phyloP scores from a whole-genome alignment of 30 jellyfish, hydroid and myxozoan genomes.

The Aurelia sp. region DNA sequence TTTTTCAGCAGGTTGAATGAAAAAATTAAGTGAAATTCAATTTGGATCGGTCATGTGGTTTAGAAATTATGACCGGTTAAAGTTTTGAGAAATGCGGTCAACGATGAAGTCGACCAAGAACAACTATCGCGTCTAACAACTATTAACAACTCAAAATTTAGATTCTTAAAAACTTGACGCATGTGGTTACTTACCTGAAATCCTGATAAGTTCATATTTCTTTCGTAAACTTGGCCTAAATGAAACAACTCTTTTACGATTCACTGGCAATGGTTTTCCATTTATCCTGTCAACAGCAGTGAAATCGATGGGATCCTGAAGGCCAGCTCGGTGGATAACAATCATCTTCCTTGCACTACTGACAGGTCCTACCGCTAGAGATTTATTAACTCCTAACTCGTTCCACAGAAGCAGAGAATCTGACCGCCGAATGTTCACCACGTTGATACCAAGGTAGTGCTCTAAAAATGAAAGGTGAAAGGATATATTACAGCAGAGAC shows the following conservation, averaged over 20 bases:
- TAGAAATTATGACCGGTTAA: too few species aligned
- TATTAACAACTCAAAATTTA: too few species aligned
- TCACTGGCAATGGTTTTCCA: neutral
- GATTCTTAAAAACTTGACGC: too few species aligned
- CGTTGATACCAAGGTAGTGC: constrained; percentile 32
- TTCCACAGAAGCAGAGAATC: constrained; percentile 30
- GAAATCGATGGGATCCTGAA: neutral
- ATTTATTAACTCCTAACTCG: neutral
- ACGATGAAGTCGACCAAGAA: too few species aligned
- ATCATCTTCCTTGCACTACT: constrained; percentile 7
- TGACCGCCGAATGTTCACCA: constrained; percentile 3
- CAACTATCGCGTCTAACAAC: too few species aligned
- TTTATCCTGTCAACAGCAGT: neutral
- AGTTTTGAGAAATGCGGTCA: too few species aligned
- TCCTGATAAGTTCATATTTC: neutral
- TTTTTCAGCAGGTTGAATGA: too few species aligned
- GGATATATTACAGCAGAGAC: too few species aligned
- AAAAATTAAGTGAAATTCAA: too few species aligned
- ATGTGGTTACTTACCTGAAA: constrained; percentile 11
- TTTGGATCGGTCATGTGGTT: too few species aligned
- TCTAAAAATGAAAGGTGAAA: constrained; percentile 11
- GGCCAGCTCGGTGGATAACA: neutral
- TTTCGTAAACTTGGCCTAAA: constrained; percentile 24
- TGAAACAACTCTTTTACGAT: constrained; percentile 6
- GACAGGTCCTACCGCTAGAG: neutral